These are phyloP conservation scores for Cheilosia vernalis DNA, from an alignment of 2,888 invertebrate genomes.

Conservation along the genomic window DNA sequence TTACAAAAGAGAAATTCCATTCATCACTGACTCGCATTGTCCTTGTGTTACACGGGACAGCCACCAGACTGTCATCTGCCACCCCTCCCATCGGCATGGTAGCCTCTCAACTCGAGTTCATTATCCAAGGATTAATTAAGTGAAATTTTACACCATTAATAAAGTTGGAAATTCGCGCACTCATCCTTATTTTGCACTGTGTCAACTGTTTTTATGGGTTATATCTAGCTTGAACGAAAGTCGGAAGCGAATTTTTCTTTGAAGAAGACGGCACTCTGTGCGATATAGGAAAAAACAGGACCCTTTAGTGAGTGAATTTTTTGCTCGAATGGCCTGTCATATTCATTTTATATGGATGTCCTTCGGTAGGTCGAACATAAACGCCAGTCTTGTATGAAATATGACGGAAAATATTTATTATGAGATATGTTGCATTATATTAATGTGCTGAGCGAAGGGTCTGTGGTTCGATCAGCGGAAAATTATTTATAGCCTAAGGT, in stretches of 20 bases:
- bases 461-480: too few species aligned
- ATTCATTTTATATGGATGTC: constrained; percentile 21
- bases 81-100: neutral
- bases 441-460: too few species aligned
- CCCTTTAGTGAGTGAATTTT: constrained; percentile 3
- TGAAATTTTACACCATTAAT: constrained; percentile 69
- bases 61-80: neutral
- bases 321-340: constrained; percentile 16
- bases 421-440: too few species aligned
- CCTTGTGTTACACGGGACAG: constrained; percentile 3
- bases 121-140: constrained; percentile 68
- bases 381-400: neutral
- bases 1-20: constrained; percentile 43
- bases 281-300: constrained; percentile 19
- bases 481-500: too few species aligned
- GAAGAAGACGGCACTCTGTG: constrained; percentile 30
- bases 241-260: constrained; percentile 14
- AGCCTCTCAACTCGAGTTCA: constrained; percentile 36
- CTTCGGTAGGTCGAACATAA: neutral
- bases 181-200: constrained; percentile 35
- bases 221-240: constrained; percentile 3
- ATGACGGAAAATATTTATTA: neutral
- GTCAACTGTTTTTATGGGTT: constrained; percentile 3
- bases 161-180: constrained; percentile 54
- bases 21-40: constrained; percentile 37